Percentiles rank a stretch among this genome's conserved stretches.
Conservation (phyloP, 2,113 vertebrate genomes). For the Aegotheles bennettii region DNA sequence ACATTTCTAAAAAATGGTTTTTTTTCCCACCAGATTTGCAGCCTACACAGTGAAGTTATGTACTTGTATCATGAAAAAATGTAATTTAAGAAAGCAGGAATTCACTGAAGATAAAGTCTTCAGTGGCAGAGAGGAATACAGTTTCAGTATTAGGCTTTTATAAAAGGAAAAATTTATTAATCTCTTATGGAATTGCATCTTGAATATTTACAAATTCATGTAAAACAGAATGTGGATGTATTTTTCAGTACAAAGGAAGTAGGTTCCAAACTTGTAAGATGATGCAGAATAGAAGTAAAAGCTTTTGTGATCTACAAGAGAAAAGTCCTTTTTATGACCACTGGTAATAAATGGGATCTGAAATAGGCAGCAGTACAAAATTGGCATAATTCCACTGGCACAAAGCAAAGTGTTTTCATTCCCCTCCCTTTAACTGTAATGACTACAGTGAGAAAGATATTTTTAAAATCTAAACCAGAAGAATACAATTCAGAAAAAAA, state of each 20-base stretch:
- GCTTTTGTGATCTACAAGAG: not conserved
- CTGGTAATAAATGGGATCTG: not conserved
- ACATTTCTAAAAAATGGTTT: constrained; percentile 63
- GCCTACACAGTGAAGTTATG: constrained; percentile 61
- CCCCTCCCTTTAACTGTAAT: not conserved
- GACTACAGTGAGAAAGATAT: not conserved
- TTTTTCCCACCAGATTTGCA: constrained; percentile 59
- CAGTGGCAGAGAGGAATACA: constrained; percentile 9
- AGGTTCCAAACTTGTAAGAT: not conserved
- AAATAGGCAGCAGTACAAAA: not conserved
- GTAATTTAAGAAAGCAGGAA: constrained; percentile 51
- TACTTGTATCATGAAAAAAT: constrained; percentile 47
- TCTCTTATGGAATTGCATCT: not conserved
- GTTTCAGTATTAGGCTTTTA: not conserved
- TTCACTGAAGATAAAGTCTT: constrained; percentile 20
- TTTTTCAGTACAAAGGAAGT: not conserved
- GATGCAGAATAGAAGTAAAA: not conserved
- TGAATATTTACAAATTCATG: not conserved
- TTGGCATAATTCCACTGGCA: not conserved
- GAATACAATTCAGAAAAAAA: not conserved
- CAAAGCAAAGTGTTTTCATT: not conserved
- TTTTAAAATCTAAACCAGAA: not conserved
- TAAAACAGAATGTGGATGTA: not conserved
- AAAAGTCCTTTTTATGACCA: not conserved
- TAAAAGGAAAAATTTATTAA: not conserved